These are phyloP conservation scores for Athetis lepigone DNA, from an alignment of 2,888 invertebrate genomes.

Conservation along the genomic window DNA sequence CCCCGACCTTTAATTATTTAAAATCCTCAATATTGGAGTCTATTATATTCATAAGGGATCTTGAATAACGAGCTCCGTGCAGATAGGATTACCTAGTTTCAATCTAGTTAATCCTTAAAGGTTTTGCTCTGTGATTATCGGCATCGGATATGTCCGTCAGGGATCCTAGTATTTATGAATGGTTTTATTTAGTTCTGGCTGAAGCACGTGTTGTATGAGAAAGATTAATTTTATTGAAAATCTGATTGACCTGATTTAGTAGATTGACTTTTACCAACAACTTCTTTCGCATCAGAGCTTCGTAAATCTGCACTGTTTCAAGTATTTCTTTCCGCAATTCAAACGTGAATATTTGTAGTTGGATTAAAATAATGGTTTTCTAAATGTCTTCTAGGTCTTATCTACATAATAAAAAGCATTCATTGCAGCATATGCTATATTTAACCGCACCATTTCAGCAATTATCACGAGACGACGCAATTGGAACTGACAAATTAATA, in stretches of 20 bases:
- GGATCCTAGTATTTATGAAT: neutral
- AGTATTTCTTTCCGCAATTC: no score
- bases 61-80: slow-evolving; percentile 55
- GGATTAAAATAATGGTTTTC: no score
- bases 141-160: slow-evolving; percentile 10
- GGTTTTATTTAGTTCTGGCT: neutral
- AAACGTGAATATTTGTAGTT: no score
- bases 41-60: slow-evolving; percentile 51
- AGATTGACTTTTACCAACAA: no score
- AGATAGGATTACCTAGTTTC: slow-evolving; percentile 54
- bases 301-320: no score
- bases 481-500: slow-evolving; percentile 83
- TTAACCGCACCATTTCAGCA: slow-evolving; percentile 72
- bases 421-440: slow-evolving; percentile 57
- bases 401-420: slow-evolving; percentile 5
- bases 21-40: slow-evolving; percentile 42
- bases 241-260: no score
- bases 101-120: slow-evolving; percentile 58
- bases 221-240: no score
- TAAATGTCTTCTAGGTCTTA: no score
- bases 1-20: slow-evolving; percentile 55
- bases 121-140: slow-evolving; percentile 20
- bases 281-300: no score
- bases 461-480: slow-evolving; percentile 77
- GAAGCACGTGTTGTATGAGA: no score